Evolutionary conservation across 2,113 vertebrate species (phyloP), one percentile per base, ranked within the genome.

Genomic region (Neolamprologus longior): DNA sequence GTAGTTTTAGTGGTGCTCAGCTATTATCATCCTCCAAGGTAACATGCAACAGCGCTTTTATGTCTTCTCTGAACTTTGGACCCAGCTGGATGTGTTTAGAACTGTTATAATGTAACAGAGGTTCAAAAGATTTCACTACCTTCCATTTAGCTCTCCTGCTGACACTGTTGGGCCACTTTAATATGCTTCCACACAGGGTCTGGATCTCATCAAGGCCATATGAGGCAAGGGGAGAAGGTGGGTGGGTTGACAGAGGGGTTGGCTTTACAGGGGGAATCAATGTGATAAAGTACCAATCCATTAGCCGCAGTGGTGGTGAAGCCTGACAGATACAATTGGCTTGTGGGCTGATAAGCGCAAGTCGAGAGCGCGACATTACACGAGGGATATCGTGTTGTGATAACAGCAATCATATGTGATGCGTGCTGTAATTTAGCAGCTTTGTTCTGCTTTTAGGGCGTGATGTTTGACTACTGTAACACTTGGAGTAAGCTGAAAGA

Each of bases 21-120:
- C 95, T 95, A 96, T 96, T 96, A 97, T 96, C 96, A 96, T 97
- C 90, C 93, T 94, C 94, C 90, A 90, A 95, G 95, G 93, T 95
- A 96, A 96, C 95, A 92, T 93, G 95, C 95, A 92, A 95, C 90
- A 85, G 88, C 76, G 93, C 95, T 96, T 96, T 96, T 95, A 96
- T 96, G 96, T 96, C 95, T 93, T 95, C 90, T 91, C 94, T 96
- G 95, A 97, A 96, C 96, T 97, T 96, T 96, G 95, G 95, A 96
- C 95, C 91, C 95, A 97, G 95, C 95, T 98, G 96, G 94, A 96
- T 97, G 95, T 97, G 96, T 97, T 97, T 97, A 97, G 95, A 95
- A 94, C 89, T 94, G 95, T 96, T 97, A 97, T 97, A 97, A 96
- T 96, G 93, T 96, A 97, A 96, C 95, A 93, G 94, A 97, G 96